These are phyloP conservation scores for Sarcophaga peregrina DNA, from an alignment of 1,140 invertebrate species.

Conservation along the genomic window DNA sequence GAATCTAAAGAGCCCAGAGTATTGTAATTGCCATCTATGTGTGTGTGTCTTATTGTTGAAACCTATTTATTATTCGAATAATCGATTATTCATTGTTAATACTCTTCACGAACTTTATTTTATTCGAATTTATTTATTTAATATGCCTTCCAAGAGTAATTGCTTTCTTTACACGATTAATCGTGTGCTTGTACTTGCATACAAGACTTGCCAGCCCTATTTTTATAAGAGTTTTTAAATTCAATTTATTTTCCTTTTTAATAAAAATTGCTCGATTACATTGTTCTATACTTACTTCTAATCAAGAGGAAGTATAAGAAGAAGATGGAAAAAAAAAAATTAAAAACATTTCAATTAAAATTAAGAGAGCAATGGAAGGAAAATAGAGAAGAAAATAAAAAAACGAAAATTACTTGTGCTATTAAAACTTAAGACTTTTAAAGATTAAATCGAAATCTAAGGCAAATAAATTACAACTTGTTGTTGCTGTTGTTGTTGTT, in stretches of 20 bases:
- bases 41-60: no score
- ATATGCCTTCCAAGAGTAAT: background rate
- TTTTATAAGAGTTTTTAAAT: background rate
- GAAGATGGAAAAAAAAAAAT: no score
- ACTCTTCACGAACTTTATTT: background rate
- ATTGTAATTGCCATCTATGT: no score
- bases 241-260: slow-evolving; percentile 23
- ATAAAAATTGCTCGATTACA: background rate
- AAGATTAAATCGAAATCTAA: slow-evolving; percentile 1
- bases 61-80: no score
- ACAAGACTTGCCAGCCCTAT: no score
- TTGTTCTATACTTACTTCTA: no score
- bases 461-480: background rate
- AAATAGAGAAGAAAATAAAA: background rate
- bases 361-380: background rate
- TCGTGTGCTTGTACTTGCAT: no score
- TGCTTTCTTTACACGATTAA: no score
- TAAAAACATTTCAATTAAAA: slow-evolving; percentile 23
- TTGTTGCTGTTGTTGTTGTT: background rate
- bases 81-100: background rate
- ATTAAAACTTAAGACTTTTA: background rate
- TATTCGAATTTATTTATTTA: slow-evolving; percentile 14
- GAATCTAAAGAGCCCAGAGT: no score
- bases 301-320: no score
- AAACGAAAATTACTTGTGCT: background rate